Evolutionary conservation across 2,888 invertebrate species (phyloP).

Genomic region (Adelognathus sp.): DNA sequence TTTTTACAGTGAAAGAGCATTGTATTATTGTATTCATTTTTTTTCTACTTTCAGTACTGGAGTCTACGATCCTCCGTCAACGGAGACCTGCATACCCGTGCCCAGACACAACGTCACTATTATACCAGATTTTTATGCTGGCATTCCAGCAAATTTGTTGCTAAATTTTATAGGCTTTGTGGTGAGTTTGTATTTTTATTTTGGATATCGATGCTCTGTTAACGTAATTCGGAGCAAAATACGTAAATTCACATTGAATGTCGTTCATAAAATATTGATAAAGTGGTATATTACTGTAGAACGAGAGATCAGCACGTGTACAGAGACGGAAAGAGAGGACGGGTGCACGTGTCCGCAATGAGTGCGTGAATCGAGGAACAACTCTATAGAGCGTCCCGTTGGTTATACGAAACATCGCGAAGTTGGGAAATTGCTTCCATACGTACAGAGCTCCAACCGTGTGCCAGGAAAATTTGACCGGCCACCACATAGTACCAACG

Average conservation of each 20-base stretch:
- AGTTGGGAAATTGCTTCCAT: slow-evolving; percentile 53
- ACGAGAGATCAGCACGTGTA: slow-evolving; percentile 12
- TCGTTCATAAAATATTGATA: background rate
- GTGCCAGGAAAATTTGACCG: background rate
- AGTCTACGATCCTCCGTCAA: slow-evolving; percentile 64
- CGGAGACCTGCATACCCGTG: slow-evolving; percentile 71
- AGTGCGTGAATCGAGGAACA: slow-evolving; percentile 32
- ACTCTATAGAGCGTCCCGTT: slow-evolving; percentile 35
- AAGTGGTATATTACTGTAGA: background rate
- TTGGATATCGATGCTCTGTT: background rate
- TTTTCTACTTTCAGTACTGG: slow-evolving; percentile 65
- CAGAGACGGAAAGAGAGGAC: background rate
- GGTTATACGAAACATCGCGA: slow-evolving; percentile 28
- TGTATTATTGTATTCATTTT: too few relatives aligned
- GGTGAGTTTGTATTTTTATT: slow-evolving; percentile 78
- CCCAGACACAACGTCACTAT: slow-evolving; percentile 78
- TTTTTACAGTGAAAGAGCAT: background rate
- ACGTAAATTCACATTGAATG: too few relatives aligned
- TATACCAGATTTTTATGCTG: slow-evolving; percentile 91
- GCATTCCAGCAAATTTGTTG: slow-evolving; percentile 95
- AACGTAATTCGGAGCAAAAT: too few relatives aligned
- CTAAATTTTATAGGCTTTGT: slow-evolving; percentile 91
- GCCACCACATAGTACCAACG: background rate
- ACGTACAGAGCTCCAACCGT: slow-evolving; percentile 1
- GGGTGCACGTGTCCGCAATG: slow-evolving; percentile 31